phyloP scores from a whole-genome alignment of 2,797 vertebrate genomes.

The Anguilla megastoma region DNA sequence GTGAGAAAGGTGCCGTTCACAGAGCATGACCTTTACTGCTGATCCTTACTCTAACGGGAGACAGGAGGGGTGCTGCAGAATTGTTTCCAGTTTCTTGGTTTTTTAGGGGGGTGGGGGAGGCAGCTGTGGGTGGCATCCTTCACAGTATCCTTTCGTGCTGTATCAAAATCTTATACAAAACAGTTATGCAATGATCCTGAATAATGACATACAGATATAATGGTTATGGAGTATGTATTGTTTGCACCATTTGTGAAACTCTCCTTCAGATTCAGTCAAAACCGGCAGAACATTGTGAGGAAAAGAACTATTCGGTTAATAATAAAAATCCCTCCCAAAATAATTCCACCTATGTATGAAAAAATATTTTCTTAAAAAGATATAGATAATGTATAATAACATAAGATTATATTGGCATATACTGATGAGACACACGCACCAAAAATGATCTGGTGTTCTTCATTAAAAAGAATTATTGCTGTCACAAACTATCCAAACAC shows the following conservation, averaged over 20 bases:
- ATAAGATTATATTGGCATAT: not conserved
- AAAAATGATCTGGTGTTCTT: not conserved
- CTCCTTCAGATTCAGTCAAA: not conserved
- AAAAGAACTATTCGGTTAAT: not conserved
- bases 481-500: conserved; percentile 21
- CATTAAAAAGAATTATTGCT: conserved; percentile 20
- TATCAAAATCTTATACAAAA: conserved; percentile 21
- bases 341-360: not conserved
- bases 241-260: not conserved
- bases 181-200: not conserved
- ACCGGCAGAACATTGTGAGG: not conserved
- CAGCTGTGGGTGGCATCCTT: not conserved
- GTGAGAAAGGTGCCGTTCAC: conserved; percentile 28
- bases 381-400: not conserved
- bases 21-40: conserved; percentile 39
- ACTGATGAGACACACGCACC: not conserved
- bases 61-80: conserved; percentile 62
- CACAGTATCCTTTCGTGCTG: conserved; percentile 38
- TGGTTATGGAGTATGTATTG: not conserved
- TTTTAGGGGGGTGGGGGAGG: not conserved
- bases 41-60: conserved; percentile 54
- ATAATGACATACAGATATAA: not conserved
- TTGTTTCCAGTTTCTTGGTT: conserved; percentile 53
- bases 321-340: not conserved
- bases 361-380: not conserved